A percentile compares a stretch with the other conserved stretches of the same genome.
Conservation (phyloP, 2,888 invertebrate genomes). For the Thumatha senex region DNA sequence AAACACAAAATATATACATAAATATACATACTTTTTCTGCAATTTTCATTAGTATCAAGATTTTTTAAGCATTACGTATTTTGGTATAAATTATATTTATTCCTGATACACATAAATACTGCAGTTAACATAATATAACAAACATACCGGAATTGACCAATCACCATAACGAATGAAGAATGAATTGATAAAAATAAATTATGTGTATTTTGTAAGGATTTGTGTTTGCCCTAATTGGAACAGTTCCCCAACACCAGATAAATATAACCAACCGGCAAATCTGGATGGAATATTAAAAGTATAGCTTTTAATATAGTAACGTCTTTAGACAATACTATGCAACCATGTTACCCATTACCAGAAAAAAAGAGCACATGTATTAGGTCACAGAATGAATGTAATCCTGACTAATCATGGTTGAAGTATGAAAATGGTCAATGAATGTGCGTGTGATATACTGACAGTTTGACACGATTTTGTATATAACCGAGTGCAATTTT, state of each 20-base stretch:
- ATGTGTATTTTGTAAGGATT: background rate
- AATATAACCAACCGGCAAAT: background rate
- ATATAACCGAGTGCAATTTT: too few species aligned
- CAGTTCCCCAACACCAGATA: background rate
- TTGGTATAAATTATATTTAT: too few species aligned
- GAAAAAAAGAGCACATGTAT: background rate
- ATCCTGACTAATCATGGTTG: too few species aligned
- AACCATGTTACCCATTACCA: background rate
- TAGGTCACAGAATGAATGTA: background rate
- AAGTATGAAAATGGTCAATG: too few species aligned
- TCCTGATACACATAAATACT: background rate
- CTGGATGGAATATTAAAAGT: too few species aligned
- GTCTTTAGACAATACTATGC: background rate
- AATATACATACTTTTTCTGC: too few species aligned
- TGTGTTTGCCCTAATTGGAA: background rate
- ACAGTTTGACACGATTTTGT: too few species aligned
- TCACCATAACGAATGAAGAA: constrained; percentile 1
- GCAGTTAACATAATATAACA: background rate
- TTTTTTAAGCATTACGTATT: too few species aligned
- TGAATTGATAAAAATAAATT: background rate
- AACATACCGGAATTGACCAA: constrained; percentile 1
- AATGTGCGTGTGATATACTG: too few species aligned
- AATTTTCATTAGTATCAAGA: too few species aligned
- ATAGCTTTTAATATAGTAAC: too few species aligned
- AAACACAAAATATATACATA: too few species aligned